A percentile compares a stretch with the other conserved stretches of the same genome.
Conservation (phyloP, 2,888 invertebrate genomes). For the Athrips mouffetella region DNA sequence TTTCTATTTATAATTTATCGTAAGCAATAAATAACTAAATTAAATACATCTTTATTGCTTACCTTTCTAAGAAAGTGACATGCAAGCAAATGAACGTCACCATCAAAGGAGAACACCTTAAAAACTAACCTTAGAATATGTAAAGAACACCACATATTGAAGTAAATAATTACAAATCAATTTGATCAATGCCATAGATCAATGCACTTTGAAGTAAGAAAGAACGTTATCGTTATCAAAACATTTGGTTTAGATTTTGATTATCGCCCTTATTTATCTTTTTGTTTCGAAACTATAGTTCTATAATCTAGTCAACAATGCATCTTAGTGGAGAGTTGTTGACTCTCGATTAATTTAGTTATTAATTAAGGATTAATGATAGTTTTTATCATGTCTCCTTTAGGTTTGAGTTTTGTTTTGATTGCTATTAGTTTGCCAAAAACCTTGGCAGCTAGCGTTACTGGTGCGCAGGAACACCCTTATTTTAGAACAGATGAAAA, state of each 20-base stretch:
- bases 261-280: background rate
- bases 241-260: conserved; percentile 27
- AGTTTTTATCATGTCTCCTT: background rate
- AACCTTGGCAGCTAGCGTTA: background rate
- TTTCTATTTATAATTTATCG: too few species aligned
- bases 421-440: background rate
- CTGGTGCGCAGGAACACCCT: background rate
- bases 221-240: conserved; percentile 32
- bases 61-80: too few species aligned
- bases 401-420: background rate
- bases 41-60: too few species aligned
- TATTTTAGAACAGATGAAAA: conserved; percentile 32
- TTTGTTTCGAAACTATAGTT: background rate
- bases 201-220: conserved; percentile 2
- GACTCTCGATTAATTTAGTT: conserved; percentile 22
- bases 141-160: background rate
- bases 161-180: too few species aligned
- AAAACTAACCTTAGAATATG: background rate
- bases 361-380: background rate
- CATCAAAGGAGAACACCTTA: too few species aligned
- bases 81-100: too few species aligned
- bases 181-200: too few species aligned
- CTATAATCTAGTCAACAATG: conserved; percentile 31
- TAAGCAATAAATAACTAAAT: too few species aligned
- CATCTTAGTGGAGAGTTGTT: conserved; percentile 15